These are phyloP conservation scores for Brachionus sp. DNA, from an alignment of 1,140 invertebrate genomes.

Conservation along the genomic window DNA sequence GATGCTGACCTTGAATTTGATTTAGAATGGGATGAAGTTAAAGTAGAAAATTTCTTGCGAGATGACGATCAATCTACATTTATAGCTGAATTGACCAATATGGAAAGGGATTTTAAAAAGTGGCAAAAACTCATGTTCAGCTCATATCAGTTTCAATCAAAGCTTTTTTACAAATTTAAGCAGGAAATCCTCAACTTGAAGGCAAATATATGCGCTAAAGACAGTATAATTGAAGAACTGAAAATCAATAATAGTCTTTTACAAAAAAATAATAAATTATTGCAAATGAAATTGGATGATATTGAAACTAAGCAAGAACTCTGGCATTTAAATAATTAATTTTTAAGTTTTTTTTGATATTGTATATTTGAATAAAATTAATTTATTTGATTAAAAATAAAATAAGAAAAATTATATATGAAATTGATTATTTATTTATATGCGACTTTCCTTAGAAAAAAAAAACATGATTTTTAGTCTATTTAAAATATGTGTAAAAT, in stretches of 20 bases:
- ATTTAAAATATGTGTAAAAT: no score
- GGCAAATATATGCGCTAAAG: constrained; percentile 11
- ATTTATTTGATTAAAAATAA: no score
- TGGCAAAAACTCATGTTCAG: constrained; percentile 43
- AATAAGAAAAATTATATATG: no score
- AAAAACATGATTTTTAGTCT: no score
- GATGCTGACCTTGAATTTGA: background rate
- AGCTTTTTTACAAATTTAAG: constrained; percentile 21
- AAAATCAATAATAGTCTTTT: background rate
- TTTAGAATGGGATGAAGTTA: background rate
- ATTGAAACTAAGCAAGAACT: background rate
- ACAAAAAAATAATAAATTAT: constrained; percentile 1
- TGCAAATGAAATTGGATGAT: constrained; percentile 18
- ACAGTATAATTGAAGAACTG: constrained; percentile 1
- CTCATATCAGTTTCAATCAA: constrained; percentile 35
- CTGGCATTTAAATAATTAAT: background rate
- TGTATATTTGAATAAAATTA: no score
- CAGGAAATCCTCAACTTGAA: constrained; percentile 33
- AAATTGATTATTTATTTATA: no score
- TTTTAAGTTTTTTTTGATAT: background rate
- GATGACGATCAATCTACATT: background rate
- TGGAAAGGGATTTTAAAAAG: constrained; percentile 6
- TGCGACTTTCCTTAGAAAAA: no score
- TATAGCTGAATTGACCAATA: background rate
- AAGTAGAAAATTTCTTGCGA: background rate